Conservation (phyloP, 2,113 vertebrate genomes). For the Colossoma macropomum region DNA sequence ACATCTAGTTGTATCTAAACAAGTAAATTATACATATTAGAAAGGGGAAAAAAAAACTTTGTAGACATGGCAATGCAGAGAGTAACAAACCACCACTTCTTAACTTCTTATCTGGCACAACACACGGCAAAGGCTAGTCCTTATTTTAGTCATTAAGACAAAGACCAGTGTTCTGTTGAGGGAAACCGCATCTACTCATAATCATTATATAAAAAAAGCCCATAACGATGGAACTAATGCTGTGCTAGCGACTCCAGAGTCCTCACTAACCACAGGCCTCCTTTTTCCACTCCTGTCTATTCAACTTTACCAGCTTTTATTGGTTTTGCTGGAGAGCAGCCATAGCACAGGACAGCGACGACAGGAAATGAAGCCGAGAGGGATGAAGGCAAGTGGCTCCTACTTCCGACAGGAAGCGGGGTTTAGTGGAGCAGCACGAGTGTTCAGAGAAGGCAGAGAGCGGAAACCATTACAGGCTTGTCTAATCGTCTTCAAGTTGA, state of each 20-base stretch:
- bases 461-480: conserved; percentile 75
- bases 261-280: conserved; percentile 50
- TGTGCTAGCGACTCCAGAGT: conserved; percentile 6
- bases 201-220: conserved; percentile 10
- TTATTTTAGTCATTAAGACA: conserved; percentile 30
- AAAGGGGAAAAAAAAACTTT: conserved; percentile 36
- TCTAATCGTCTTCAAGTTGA: conserved; percentile 69
- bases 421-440: conserved; percentile 66
- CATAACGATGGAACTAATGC: conserved; percentile 1
- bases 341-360: conserved; percentile 71
- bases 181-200: not conserved
- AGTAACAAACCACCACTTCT: conserved; percentile 58
- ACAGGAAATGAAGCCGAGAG: conserved; percentile 75
- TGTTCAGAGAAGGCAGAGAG: conserved; percentile 50
- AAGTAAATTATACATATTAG: conserved; percentile 30
- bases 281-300: conserved; percentile 40
- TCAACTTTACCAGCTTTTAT: conserved; percentile 70
- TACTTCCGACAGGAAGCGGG: conserved; percentile 76
- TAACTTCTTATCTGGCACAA: conserved; percentile 12
- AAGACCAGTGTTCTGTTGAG: conserved; percentile 59
- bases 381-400: conserved; percentile 74
- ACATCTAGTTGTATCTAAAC: conserved; percentile 58
- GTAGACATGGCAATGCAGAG: conserved; percentile 27
- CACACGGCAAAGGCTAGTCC: not conserved
- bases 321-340: conserved; percentile 70